Conservation (phyloP, 1,140 invertebrate species). For the Calephelis virginiensis region DNA sequence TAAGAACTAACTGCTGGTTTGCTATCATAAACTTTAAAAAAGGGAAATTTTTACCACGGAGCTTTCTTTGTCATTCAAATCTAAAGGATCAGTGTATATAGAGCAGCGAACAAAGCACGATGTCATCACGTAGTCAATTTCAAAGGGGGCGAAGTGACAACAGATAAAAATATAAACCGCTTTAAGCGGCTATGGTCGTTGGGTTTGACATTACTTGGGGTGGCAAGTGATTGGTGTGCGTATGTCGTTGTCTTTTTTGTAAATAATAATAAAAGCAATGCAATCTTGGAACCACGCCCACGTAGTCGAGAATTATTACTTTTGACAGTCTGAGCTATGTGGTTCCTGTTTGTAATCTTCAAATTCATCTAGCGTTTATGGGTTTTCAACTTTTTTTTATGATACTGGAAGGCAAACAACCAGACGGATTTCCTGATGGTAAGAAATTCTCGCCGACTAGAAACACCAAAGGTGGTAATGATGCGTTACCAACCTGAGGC, state of each 20-base stretch:
- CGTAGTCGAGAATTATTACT: not conserved
- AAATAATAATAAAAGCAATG: constrained; percentile 11
- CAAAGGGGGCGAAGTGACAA: constrained; percentile 47
- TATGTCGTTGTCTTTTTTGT: constrained; percentile 5
- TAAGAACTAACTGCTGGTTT: not conserved
- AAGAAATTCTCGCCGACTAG: no score
- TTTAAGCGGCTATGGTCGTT: constrained; percentile 64
- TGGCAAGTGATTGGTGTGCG: constrained; percentile 43
- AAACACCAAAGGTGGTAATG: no score
- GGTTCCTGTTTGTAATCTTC: no score
- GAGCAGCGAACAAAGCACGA: constrained; percentile 37
- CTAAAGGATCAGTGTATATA: constrained; percentile 9
- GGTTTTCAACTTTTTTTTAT: no score
- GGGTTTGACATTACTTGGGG: constrained; percentile 54
- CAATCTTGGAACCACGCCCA: constrained; percentile 26
- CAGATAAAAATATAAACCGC: constrained; percentile 73
- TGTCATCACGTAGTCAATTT: constrained; percentile 43
- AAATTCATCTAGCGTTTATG: no score
- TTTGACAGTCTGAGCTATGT: not conserved
- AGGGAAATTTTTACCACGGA: constrained; percentile 34
- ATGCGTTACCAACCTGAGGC: no score
- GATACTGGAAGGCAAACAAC: no score
- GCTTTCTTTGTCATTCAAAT: constrained; percentile 58
- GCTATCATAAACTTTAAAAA: not conserved
- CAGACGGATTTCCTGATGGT: no score